A percentile compares a stretch with the other conserved stretches of the same genome.
phyloP scores from a whole-genome alignment of 2,797 vertebrate species.

The Coluber constrictor region DNA sequence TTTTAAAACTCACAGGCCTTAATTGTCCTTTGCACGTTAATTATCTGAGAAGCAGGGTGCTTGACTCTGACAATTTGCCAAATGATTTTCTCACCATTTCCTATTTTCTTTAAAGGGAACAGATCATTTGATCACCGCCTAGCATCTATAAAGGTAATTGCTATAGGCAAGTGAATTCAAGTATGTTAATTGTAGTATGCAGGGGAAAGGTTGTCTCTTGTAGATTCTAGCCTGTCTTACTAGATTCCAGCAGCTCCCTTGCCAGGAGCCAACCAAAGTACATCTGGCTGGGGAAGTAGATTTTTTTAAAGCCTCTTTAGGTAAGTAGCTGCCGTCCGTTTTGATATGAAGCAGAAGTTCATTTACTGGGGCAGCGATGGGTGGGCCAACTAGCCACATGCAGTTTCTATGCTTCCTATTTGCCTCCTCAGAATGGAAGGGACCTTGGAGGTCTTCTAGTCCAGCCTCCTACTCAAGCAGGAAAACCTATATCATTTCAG shows the following conservation, averaged over 20 bases:
- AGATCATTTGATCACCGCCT: not conserved
- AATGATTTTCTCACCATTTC: not conserved
- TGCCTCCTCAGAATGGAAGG: not conserved
- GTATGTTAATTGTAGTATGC: not conserved
- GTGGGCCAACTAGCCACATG: not conserved
- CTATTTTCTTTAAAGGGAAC: conserved; percentile 7
- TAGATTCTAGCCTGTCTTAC: not conserved
- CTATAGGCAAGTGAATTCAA: not conserved
- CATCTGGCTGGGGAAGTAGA: not conserved
- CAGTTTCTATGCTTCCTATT: not conserved
- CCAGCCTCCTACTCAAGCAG: no score
- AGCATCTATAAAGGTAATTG: not conserved
- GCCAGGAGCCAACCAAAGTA: not conserved
- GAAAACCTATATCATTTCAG: no score
- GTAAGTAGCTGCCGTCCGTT: not conserved
- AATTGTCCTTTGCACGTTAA: conserved; percentile 40
- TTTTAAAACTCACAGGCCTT: conserved; percentile 42
- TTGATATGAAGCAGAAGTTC: not conserved
- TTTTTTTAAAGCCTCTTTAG: not conserved
- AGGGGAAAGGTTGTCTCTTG: not conserved
- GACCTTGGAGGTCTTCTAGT: no score
- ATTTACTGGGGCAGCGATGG: not conserved
- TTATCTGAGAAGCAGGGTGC: conserved; percentile 11
- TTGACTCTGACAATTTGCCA: not conserved
- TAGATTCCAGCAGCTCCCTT: not conserved